Evolutionary conservation across 2,797 vertebrate species (phyloP).

Genomic region (Rhabdomys pumilio): DNA sequence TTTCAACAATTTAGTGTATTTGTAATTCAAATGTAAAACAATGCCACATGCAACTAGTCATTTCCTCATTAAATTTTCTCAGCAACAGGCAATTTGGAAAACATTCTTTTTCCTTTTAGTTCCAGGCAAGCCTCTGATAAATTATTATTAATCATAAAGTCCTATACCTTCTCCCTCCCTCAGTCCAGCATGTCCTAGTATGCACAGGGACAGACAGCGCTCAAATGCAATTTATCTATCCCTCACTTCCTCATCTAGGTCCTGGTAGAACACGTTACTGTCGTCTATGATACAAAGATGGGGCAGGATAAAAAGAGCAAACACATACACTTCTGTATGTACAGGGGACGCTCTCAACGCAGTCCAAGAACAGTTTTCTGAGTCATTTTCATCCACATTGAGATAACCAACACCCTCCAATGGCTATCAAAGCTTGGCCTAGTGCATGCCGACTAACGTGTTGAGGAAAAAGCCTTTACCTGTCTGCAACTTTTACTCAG

Average conservation of each 20-base stretch:
- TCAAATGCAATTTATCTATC: background rate
- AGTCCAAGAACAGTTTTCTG: background rate
- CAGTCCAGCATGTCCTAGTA: conserved; percentile 10
- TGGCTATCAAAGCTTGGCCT: background rate
- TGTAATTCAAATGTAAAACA: conserved; percentile 36
- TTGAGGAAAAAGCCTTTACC: conserved; percentile 42
- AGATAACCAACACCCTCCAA: conserved; percentile 64
- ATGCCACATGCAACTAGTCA: conserved; percentile 28
- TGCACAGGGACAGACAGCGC: conserved; percentile 44
- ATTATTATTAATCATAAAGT: background rate
- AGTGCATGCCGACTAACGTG: background rate
- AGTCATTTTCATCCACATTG: conserved; percentile 67
- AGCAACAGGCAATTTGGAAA: background rate
- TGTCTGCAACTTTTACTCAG: conserved; percentile 7
- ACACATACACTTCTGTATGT: conserved; percentile 40
- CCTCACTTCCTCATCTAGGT: conserved; percentile 63
- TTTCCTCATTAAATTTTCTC: conserved; percentile 56
- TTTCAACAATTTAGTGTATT: conserved; percentile 42
- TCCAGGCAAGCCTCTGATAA: conserved; percentile 1
- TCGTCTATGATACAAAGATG: conserved; percentile 41
- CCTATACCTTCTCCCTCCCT: background rate
- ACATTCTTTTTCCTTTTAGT: background rate
- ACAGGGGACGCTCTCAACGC: conserved; percentile 49
- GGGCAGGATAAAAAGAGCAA: background rate
- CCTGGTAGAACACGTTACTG: background rate